Percentiles rank a stretch among this genome's conserved stretches.
phyloP scores from a whole-genome alignment of 2,113 vertebrate genomes.

The Pterocles burchelli region DNA sequence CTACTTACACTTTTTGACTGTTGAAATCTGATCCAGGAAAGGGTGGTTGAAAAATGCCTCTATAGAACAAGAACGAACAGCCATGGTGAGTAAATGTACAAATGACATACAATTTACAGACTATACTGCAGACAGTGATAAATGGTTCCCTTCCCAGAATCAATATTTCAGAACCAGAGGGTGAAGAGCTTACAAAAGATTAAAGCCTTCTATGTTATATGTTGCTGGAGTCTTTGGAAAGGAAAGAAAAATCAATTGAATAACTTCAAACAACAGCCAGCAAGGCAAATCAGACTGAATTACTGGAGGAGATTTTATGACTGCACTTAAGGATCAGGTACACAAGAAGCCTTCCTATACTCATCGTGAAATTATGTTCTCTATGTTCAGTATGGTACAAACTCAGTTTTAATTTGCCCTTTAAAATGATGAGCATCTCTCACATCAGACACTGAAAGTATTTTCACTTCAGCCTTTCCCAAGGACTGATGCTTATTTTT shows the following conservation, averaged over 20 bases:
- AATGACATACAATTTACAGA: background rate
- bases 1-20: conserved; percentile 92
- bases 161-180: conserved; percentile 6
- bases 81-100: background rate
- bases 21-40: conserved; percentile 88
- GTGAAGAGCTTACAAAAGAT: conserved; percentile 32
- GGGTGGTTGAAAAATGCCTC: conserved; percentile 93
- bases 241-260: background rate
- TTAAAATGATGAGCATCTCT: background rate
- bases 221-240: background rate
- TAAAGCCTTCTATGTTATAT: conserved; percentile 11
- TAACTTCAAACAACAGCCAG: conserved; percentile 18
- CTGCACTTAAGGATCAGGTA: background rate
- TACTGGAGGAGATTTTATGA: background rate
- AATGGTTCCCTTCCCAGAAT: conserved; percentile 15
- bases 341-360: background rate
- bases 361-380: background rate
- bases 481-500: background rate
- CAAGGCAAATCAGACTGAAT: background rate
- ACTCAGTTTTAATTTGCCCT: background rate
- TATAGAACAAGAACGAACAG: conserved; percentile 67
- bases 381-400: background rate
- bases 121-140: background rate
- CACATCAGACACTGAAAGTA: background rate
- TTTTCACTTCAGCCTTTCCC: background rate